Conservation (phyloP, 2,113 vertebrate genomes). For the Echinops telfairi region DNA sequence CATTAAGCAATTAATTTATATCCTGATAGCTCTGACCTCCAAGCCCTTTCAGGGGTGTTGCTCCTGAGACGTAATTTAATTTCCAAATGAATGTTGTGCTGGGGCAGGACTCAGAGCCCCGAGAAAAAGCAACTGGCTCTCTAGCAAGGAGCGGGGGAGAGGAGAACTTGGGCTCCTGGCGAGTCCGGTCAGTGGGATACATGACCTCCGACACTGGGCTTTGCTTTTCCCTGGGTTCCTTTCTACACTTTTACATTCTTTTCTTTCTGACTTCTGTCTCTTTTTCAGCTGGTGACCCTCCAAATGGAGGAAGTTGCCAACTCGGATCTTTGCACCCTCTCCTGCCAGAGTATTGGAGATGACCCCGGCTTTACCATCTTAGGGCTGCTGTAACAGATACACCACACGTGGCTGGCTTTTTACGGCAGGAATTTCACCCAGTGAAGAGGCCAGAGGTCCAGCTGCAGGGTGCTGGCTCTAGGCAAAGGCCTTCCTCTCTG, state of each 20-base stretch:
- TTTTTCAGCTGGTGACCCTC: neutral
- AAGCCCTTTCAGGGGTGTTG: constrained; percentile 60
- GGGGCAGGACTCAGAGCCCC: neutral
- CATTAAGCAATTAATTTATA: constrained; percentile 82
- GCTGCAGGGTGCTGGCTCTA: neutral
- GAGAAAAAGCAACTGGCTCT: neutral
- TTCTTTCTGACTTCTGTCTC: neutral
- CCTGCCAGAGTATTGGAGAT: neutral
- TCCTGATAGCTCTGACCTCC: constrained; percentile 73
- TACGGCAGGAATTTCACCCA: neutral
- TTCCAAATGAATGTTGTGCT: constrained; percentile 72
- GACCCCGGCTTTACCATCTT: neutral
- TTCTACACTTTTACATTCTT: neutral
- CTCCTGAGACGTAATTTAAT: constrained; percentile 76
- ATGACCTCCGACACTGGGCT: neutral
- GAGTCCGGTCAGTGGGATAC: neutral
- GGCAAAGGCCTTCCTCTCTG: neutral
- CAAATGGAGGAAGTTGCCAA: neutral
- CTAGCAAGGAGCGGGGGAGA: neutral
- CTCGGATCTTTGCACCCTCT: neutral
- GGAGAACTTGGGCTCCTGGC: neutral
- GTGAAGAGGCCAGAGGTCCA: neutral
- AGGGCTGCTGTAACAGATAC: neutral
- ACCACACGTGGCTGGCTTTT: neutral
- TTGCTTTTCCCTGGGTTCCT: neutral